Evolutionary conservation across 2,797 vertebrate species (phyloP).

Genomic region (Mycteria americana): DNA sequence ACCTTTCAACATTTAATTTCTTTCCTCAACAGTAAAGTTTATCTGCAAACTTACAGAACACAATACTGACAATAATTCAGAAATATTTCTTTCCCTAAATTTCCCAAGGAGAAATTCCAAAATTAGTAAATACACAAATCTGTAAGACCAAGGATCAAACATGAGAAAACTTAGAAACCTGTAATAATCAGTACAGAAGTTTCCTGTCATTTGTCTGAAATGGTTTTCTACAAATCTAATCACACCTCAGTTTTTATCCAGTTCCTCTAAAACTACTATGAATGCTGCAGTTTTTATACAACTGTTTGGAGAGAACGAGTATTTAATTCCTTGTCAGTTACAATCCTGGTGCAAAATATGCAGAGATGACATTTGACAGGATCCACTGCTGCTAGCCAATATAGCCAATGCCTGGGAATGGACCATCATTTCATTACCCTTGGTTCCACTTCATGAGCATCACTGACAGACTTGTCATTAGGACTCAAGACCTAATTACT

Average conservation of each 20-base stretch:
- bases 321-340: background rate
- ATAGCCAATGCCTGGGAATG: background rate
- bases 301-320: background rate
- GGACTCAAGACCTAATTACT: background rate
- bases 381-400: background rate
- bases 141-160: background rate
- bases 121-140: background rate
- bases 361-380: background rate
- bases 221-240: background rate
- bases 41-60: background rate
- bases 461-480: background rate
- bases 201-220: background rate
- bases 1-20: background rate
- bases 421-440: fast-evolving
- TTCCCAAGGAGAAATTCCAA: background rate
- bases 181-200: fast-evolving
- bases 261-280: background rate
- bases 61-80: background rate
- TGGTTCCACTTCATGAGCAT: background rate
- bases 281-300: background rate
- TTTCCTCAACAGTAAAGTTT: background rate
- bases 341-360: background rate
- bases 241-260: background rate
- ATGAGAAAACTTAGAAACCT: background rate
- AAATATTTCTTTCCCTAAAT: background rate